Base-by-base conservation (phyloP, 2,888 invertebrate species). In the Tipula confusa region DNA sequence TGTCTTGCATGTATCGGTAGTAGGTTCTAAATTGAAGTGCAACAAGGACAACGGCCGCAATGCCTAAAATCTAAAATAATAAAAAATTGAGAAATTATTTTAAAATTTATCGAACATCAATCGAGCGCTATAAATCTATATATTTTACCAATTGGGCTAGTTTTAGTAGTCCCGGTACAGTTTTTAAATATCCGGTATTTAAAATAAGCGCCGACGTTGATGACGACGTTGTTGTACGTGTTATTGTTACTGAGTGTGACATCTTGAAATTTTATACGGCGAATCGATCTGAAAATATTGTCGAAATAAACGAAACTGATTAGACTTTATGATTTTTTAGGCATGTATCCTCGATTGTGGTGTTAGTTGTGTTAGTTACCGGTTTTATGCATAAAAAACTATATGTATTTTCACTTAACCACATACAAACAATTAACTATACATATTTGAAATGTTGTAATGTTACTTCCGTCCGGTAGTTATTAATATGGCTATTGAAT, bases 141-240 rank as follows among this genome's bases (percentile, higher is more conserved):
- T n/a, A n/a, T n/a, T 31, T 15, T 90, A 97, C 97, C 92, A 96
- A 88, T 90, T 97, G 92, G 13, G 94, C 91, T n/a, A 97, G 88
- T 90, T 97, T 97, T 9, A 97, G 90, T 13, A 96, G 88, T 3
- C 97, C 97, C 0, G 95, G 93, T 87, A 94, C 91, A 29, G 95
- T 93, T 88, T 94, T 94, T 85, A 96, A 89, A 88, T 96, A 96
- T 82, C 95, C 95, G 5, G 94, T 94, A 89, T 97, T 97, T 85
- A 96, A 90, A 86, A 95, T 93, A 85, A 96, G 91, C 7, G 94
- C 93, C 9, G 95, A 94, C 24, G 95, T 94, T 18, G 18, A 18
- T 82, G 94, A 93, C 84, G 95, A 95, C 83, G 96, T 96, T n/a
- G 95, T 95, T 33, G 95, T 95, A 87, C 95, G 91, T 31, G 96